Conservation (phyloP, 2,888 invertebrate genomes). For the Clunio marinus region DNA sequence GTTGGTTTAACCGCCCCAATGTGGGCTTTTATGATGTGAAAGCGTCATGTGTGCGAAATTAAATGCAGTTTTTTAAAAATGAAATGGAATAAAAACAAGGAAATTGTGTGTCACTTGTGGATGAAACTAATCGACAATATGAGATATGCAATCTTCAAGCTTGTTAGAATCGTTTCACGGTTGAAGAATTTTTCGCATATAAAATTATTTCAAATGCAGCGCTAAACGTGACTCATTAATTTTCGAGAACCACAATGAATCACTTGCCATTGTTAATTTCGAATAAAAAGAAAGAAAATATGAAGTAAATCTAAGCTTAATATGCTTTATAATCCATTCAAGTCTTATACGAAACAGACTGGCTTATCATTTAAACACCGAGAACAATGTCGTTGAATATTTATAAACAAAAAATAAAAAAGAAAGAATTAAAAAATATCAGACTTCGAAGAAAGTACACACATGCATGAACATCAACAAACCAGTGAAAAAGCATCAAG, state of each 20-base stretch:
- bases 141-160: conserved; percentile 11
- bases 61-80: not conserved
- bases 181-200: conserved; percentile 20
- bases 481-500: not conserved
- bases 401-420: not conserved
- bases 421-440: not conserved
- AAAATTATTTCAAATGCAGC: not conserved
- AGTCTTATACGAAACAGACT: conserved; percentile 2
- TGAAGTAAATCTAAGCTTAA: conserved; percentile 12
- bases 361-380: conserved; percentile 10
- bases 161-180: conserved; percentile 28
- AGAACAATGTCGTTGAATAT: conserved; percentile 9
- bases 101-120: conserved; percentile 33
- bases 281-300: not conserved
- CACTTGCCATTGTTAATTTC: not conserved
- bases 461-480: not conserved
- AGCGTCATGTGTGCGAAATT: conserved; percentile 28
- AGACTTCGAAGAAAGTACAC: not conserved
- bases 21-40: conserved; percentile 32
- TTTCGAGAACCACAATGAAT: not conserved
- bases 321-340: conserved; percentile 8
- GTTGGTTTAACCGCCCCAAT: conserved; percentile 10
- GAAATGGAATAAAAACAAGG: conserved; percentile 19
- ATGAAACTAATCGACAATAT: not conserved
- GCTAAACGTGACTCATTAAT: conserved; percentile 4